A percentile compares a stretch with the other conserved stretches of the same genome.
phyloP scores from a whole-genome alignment of 2,888 invertebrate genomes.

The Orchestes rusci region DNA sequence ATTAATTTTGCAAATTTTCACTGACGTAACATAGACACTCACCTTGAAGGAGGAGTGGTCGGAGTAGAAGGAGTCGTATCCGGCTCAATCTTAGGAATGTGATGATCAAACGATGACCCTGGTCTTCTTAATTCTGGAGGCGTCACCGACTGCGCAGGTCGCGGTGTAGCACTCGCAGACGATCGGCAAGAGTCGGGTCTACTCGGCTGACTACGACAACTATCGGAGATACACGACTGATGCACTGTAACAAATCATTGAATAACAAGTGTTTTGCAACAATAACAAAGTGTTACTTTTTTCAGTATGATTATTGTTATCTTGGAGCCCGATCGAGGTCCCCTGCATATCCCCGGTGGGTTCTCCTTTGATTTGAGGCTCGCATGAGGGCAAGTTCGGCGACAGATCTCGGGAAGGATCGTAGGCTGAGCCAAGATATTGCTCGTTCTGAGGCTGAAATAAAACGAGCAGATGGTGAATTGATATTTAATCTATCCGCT shows the following conservation, averaged over 20 bases:
- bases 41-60: slow-evolving; percentile 41
- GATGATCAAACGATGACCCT: slow-evolving; percentile 45
- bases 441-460: slow-evolving; percentile 52
- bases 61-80: slow-evolving; percentile 47
- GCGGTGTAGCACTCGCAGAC: slow-evolving; percentile 29
- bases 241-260: slow-evolving; percentile 31
- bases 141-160: slow-evolving; percentile 25
- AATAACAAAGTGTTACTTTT: slow-evolving; percentile 16
- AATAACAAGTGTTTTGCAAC: background rate
- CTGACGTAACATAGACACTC: background rate
- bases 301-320: slow-evolving; percentile 21
- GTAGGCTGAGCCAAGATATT: slow-evolving; percentile 55
- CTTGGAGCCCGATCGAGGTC: slow-evolving; percentile 12
- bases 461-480: too few species aligned
- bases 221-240: slow-evolving; percentile 45
- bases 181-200: slow-evolving; percentile 24
- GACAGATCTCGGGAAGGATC: slow-evolving; percentile 67
- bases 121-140: slow-evolving; percentile 32
- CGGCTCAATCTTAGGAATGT: slow-evolving; percentile 50
- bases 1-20: background rate
- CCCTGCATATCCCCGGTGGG: slow-evolving; percentile 45
- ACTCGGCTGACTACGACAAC: slow-evolving; percentile 35
- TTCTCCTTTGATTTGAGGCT: slow-evolving; percentile 49
- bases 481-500: background rate
- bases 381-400: slow-evolving; percentile 61